Conservation (phyloP, 2,888 invertebrate genomes). For the Napeogenes inachia region DNA sequence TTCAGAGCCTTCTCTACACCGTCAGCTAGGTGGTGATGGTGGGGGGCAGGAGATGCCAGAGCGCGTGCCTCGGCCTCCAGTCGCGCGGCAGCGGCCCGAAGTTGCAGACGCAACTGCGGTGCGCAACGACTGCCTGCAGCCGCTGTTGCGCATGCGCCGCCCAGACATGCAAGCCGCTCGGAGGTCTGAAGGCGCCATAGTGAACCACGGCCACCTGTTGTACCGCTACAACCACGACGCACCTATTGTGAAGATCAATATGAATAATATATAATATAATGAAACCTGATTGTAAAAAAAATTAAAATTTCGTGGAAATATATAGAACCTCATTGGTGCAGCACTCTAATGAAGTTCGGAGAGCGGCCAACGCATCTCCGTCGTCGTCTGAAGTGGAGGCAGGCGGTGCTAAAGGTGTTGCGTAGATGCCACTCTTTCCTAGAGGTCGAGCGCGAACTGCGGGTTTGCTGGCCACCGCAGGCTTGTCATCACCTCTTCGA, state of each 20-base stretch:
- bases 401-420: constrained; percentile 79
- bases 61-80: constrained; percentile 63
- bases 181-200: constrained; percentile 69
- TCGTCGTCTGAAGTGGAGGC: constrained; percentile 71
- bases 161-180: constrained; percentile 83
- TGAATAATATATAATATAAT: neutral
- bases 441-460: constrained; percentile 80
- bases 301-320: neutral
- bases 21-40: constrained; percentile 65
- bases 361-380: constrained; percentile 61
- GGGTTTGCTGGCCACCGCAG: constrained; percentile 81
- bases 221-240: constrained; percentile 49
- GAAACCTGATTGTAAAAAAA: neutral
- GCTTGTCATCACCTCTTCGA: constrained; percentile 61
- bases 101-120: constrained; percentile 89
- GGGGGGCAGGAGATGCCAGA: constrained; percentile 42
- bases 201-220: constrained; percentile 55
- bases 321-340: constrained; percentile 60
- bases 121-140: constrained; percentile 91
- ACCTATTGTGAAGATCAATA: constrained; percentile 31
- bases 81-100: constrained; percentile 79
- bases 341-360: constrained; percentile 80
- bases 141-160: constrained; percentile 88
- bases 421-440: constrained; percentile 82
- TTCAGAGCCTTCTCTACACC: constrained; percentile 52